A percentile compares a stretch with the other conserved stretches of the same genome.
Conservation (phyloP, 2,888 invertebrate genomes). For the Cheilosia soror region DNA sequence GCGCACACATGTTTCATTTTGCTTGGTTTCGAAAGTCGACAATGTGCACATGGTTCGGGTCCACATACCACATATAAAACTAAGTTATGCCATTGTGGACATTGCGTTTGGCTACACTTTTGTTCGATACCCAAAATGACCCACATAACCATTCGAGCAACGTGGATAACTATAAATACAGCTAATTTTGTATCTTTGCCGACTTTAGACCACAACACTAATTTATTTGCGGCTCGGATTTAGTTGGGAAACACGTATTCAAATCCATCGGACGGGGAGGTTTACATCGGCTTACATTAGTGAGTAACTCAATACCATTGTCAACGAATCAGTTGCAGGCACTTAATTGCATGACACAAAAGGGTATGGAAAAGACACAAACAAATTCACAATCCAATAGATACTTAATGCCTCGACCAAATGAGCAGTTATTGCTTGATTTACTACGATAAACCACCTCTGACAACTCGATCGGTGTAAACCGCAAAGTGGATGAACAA, state of each 20-base stretch:
- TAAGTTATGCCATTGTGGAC: no score
- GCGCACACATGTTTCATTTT: constrained; percentile 67
- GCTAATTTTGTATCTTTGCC: constrained; percentile 22
- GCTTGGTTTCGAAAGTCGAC: constrained; percentile 17
- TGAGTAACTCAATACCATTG: constrained; percentile 53
- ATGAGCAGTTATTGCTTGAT: constrained; percentile 62
- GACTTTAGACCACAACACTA: constrained; percentile 40
- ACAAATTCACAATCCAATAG: constrained; percentile 44
- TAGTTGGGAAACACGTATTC: constrained; percentile 13
- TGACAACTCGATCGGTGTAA: constrained; percentile 67
- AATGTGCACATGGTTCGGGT: constrained; percentile 45
- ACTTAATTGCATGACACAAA: constrained; percentile 71
- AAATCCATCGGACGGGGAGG: constrained; percentile 16
- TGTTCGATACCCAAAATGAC: background rate
- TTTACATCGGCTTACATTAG: constrained; percentile 35
- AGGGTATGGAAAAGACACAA: constrained; percentile 63
- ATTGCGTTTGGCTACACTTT: no score
- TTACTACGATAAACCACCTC: constrained; percentile 60
- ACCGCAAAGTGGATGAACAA: constrained; percentile 54
- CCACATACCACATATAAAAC: background rate
- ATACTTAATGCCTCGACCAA: constrained; percentile 41
- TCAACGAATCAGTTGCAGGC: constrained; percentile 59
- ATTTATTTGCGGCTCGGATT: constrained; percentile 35
- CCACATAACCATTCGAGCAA: constrained; percentile 12
- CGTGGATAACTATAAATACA: background rate